Evolutionary conservation across 2,797 vertebrate genomes (phyloP).

Genomic region (Gambelia wislizenii): DNA sequence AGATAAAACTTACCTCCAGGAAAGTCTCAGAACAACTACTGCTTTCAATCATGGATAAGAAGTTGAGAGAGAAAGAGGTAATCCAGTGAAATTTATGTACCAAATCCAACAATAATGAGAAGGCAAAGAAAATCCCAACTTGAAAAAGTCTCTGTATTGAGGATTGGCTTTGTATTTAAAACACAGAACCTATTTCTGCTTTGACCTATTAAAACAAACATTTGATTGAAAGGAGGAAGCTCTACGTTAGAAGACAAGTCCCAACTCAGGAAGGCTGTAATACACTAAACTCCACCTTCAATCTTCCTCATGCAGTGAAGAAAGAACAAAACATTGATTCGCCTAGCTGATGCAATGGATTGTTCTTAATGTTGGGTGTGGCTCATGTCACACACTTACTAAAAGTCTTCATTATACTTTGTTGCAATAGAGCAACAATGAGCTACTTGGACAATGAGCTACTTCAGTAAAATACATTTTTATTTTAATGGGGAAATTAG

Average conservation of each 20-base stretch:
- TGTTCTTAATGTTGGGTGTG: slow-evolving; percentile 45
- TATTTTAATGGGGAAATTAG: background rate
- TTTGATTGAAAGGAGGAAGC: slow-evolving; percentile 44
- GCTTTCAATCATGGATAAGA: slow-evolving; percentile 83
- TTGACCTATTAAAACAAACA: slow-evolving; percentile 47
- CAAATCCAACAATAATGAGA: slow-evolving; percentile 57
- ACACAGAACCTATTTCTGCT: slow-evolving; percentile 39
- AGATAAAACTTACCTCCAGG: slow-evolving; percentile 83
- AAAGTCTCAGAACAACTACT: slow-evolving; percentile 80
- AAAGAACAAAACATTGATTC: slow-evolving; percentile 54
- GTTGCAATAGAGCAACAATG: slow-evolving; percentile 31
- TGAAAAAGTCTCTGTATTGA: slow-evolving; percentile 53
- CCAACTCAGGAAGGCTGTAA: slow-evolving; percentile 52
- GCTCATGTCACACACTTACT: slow-evolving; percentile 57
- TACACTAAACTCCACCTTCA: slow-evolving; percentile 68
- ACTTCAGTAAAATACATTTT: background rate
- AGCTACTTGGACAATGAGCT: background rate
- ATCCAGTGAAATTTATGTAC: slow-evolving; percentile 74
- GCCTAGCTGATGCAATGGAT: slow-evolving; percentile 47
- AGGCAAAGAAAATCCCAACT: slow-evolving; percentile 33
- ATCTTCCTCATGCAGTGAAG: slow-evolving; percentile 42
- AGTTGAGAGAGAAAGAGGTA: slow-evolving; percentile 75
- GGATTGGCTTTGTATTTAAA: slow-evolving; percentile 29
- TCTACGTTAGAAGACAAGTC: slow-evolving; percentile 62
- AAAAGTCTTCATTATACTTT: slow-evolving; percentile 48